Evolutionary conservation across 2,113 vertebrate genomes (phyloP).

Genomic region (Ochotona curzoniae): DNA sequence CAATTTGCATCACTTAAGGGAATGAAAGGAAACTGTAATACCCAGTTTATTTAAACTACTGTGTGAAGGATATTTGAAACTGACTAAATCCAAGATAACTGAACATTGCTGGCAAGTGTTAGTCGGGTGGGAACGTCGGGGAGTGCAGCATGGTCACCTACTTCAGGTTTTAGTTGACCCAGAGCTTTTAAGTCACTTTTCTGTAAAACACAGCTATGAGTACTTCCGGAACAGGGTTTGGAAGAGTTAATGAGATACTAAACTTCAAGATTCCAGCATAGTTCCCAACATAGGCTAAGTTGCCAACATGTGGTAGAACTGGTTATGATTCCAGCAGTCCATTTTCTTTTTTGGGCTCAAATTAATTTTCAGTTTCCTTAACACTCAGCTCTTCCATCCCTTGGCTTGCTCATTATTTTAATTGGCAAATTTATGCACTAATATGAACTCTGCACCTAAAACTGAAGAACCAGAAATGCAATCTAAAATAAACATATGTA

Average conservation of each 20-base stretch:
- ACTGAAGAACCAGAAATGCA: neutral
- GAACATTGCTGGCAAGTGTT: neutral
- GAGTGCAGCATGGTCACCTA: fast-evolving
- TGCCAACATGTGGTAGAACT: fast-evolving
- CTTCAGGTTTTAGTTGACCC: neutral
- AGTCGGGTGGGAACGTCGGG: neutral
- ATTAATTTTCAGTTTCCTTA: neutral
- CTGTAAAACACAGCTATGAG: neutral
- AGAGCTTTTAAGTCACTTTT: fast-evolving
- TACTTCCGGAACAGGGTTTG: fast-evolving
- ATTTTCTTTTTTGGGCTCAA: neutral
- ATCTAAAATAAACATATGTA: neutral
- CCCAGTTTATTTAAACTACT: conserved; percentile 55
- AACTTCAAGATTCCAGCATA: fast-evolving
- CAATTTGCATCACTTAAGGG: conserved; percentile 74
- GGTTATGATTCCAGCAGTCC: fast-evolving
- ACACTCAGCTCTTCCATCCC: neutral
- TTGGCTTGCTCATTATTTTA: neutral
- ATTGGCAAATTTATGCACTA: neutral
- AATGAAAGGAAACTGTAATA: conserved; percentile 64
- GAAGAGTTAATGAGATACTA: neutral
- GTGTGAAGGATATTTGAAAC: conserved; percentile 44
- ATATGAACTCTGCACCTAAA: neutral
- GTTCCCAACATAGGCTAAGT: neutral
- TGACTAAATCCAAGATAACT: neutral